Percentiles rank a stretch among this genome's conserved stretches.
Evolutionary conservation across 2,113 vertebrate genomes (phyloP).

Genomic region (Onychorhynchus coronatus): DNA sequence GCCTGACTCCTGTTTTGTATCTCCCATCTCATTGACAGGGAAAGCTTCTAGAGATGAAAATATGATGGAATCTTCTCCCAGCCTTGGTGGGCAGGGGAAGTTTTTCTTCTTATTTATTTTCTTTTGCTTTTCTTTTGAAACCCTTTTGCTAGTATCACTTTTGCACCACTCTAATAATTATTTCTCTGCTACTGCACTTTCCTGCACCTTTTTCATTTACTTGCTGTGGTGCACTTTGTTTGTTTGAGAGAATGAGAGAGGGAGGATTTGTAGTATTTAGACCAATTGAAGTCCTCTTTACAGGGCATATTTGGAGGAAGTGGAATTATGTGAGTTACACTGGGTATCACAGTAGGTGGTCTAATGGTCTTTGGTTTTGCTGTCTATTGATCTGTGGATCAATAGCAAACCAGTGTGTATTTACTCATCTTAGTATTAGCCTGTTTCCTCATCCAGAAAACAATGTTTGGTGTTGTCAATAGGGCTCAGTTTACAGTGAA

Average conservation of each 20-base stretch:
- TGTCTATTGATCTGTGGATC: neutral
- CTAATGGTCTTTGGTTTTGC: neutral
- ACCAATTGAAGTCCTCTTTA: neutral
- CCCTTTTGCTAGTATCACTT: neutral
- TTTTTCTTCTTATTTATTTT: neutral
- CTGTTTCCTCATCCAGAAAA: neutral
- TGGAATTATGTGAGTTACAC: neutral
- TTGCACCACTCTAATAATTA: neutral
- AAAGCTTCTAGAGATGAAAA: neutral
- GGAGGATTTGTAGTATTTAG: neutral
- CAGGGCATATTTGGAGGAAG: neutral
- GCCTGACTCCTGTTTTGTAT: neutral
- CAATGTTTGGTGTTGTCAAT: neutral
- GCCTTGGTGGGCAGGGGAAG: neutral
- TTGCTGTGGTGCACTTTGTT: neutral
- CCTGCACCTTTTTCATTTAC: neutral
- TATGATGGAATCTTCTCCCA: neutral
- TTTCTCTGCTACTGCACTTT: neutral
- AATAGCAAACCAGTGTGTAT: neutral
- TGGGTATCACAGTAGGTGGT: neutral
- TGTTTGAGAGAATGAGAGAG: neutral
- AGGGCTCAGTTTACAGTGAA: neutral
- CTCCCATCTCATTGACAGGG: neutral
- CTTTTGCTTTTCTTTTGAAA: neutral
- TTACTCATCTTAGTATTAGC: neutral